These are phyloP conservation scores for Bemisia tabaci DNA, from an alignment of 1,140 invertebrate species.

Conservation along the genomic window DNA sequence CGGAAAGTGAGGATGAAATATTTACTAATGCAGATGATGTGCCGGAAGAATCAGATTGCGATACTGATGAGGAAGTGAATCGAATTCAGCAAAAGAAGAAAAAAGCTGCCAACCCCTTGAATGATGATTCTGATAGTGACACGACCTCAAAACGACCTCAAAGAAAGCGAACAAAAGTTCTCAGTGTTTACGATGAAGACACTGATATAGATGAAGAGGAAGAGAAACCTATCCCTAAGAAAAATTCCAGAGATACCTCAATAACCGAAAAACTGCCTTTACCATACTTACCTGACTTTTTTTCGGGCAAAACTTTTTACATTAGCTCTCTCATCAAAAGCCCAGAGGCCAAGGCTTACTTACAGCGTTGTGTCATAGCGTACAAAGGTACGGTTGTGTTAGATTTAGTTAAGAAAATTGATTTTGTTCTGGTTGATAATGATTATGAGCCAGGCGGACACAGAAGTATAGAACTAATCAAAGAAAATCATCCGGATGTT, in stretches of 20 bases:
- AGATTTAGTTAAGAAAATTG: neutral
- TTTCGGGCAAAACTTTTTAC: neutral
- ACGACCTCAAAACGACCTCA: neutral
- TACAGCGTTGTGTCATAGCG: neutral
- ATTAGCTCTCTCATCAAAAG: neutral
- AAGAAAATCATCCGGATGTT: neutral
- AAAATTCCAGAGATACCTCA: neutral
- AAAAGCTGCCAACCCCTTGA: slow-evolving; percentile 6
- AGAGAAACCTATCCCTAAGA: slow-evolving; percentile 1
- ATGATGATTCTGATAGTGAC: neutral
- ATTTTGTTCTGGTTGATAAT: neutral
- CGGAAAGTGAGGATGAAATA: slow-evolving; percentile 38
- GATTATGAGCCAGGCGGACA: neutral
- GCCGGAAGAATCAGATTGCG: slow-evolving; percentile 33
- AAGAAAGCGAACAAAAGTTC: neutral
- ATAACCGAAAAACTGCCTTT: neutral
- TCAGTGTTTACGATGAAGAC: slow-evolving; percentile 13
- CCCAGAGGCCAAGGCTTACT: neutral
- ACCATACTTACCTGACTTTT: neutral
- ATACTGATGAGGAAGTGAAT: neutral
- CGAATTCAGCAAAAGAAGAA: neutral
- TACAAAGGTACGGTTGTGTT: neutral
- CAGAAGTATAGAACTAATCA: neutral
- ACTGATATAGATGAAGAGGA: slow-evolving; percentile 18
- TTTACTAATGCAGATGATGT: slow-evolving; percentile 32